Conservation (phyloP, 1,140 invertebrate species). For the Hesperophylax magnus region DNA sequence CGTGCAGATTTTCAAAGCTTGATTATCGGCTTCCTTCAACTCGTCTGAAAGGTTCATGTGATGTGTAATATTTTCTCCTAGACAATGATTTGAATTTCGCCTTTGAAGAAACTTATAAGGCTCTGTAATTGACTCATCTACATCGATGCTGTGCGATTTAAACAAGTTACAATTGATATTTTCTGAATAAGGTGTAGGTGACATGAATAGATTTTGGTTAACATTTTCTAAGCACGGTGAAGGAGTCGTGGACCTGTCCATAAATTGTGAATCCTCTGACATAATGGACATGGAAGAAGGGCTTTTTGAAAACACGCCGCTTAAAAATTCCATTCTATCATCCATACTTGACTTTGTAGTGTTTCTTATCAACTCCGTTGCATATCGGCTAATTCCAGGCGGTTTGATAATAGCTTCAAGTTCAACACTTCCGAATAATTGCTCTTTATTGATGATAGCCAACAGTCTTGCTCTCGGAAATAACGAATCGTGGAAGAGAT, state of each 20-base stretch:
- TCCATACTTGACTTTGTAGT: constrained; percentile 51
- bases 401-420: constrained; percentile 66
- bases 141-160: constrained; percentile 49
- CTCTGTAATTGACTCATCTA: constrained; percentile 31
- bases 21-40: constrained; percentile 49
- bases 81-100: constrained; percentile 39
- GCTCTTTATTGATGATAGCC: constrained; percentile 63
- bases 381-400: constrained; percentile 30
- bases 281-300: constrained; percentile 50
- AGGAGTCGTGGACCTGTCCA: constrained; percentile 29
- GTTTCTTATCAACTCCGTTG: constrained; percentile 43
- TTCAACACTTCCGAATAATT: constrained; percentile 61
- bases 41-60: constrained; percentile 52
- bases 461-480: constrained; percentile 64
- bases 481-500: constrained; percentile 60
- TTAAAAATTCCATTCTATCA: constrained; percentile 53
- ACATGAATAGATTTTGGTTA: not conserved
- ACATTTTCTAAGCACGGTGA: constrained; percentile 14
- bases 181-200: not conserved
- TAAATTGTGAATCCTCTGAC: constrained; percentile 43
- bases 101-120: not conserved
- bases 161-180: not conserved
- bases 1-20: not conserved
- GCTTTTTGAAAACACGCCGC: constrained; percentile 46
- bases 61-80: not conserved